Conservation (phyloP, 2,888 invertebrate genomes). For the Torymus texanus region DNA sequence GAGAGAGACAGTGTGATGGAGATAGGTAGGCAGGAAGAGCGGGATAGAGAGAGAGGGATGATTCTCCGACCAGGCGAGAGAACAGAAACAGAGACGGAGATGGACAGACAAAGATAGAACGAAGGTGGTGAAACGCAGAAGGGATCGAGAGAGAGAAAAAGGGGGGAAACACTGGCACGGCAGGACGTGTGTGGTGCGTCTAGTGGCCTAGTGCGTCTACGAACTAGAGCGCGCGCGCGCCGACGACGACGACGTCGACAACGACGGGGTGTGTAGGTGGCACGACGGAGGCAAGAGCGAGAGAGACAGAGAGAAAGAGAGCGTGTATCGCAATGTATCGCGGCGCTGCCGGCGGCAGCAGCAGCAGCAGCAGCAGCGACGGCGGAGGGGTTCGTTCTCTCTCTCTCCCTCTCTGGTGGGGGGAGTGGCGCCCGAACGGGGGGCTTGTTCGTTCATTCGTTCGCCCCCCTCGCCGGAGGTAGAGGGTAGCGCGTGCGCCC, state of each 20-base stretch:
- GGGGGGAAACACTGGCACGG: conserved; percentile 3
- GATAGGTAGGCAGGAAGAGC: conserved; percentile 20
- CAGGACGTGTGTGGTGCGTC: conserved; percentile 51
- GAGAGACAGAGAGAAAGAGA: conserved; percentile 66
- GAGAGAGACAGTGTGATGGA: conserved; percentile 45
- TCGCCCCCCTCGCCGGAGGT: conserved; percentile 56
- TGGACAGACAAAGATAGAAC: too few relatives aligned
- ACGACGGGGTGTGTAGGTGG: conserved; percentile 65
- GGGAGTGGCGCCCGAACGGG: conserved; percentile 38
- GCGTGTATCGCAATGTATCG: conserved; percentile 58
- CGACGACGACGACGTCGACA: conserved; percentile 22
- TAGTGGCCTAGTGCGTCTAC: conserved; percentile 64
- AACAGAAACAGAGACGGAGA: too few relatives aligned
- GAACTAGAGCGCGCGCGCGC: conserved; percentile 65
- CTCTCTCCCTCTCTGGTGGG: background rate
- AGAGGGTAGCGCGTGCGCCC: conserved; percentile 38
- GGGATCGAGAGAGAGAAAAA: background rate
- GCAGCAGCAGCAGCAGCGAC: background rate
- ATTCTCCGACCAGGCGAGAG: too few relatives aligned
- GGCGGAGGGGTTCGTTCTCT: background rate
- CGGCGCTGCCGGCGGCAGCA: conserved; percentile 43
- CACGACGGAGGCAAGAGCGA: conserved; percentile 70
- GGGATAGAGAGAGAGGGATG: background rate
- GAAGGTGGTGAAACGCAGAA: background rate
- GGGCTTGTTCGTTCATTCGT: conserved; percentile 61